Evolutionary conservation across 1,140 invertebrate species (phyloP).

Genomic region (Heliconius hewitsoni): DNA sequence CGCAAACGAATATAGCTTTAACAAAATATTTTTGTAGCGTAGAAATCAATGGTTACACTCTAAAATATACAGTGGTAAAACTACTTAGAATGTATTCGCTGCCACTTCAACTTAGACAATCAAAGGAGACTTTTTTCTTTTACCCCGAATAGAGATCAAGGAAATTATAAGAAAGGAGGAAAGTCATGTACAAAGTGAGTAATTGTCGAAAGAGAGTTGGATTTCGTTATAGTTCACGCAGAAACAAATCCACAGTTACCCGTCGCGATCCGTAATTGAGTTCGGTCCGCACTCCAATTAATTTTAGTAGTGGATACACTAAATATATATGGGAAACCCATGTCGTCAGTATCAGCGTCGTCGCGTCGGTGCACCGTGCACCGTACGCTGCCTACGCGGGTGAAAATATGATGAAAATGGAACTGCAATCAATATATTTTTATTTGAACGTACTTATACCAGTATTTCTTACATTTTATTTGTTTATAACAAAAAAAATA

Average conservation of each 20-base stretch:
- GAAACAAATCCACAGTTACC: slow-evolving; percentile 49
- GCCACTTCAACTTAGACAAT: slow-evolving; percentile 25
- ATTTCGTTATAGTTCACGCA: slow-evolving; percentile 44
- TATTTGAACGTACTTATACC: background rate
- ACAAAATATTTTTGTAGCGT: background rate
- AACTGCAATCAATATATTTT: slow-evolving; percentile 23
- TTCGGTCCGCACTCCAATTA: slow-evolving; percentile 54
- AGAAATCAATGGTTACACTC: slow-evolving; percentile 17
- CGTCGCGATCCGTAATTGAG: slow-evolving; percentile 51
- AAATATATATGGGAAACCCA: slow-evolving; percentile 37
- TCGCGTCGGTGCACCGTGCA: slow-evolving; percentile 14
- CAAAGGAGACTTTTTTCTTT: slow-evolving; percentile 18
- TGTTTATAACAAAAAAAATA: no score
- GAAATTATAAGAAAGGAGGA: background rate
- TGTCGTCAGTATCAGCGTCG: slow-evolving; percentile 26
- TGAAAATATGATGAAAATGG: slow-evolving; percentile 27
- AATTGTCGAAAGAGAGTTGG: slow-evolving; percentile 50
- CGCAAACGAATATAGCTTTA: no score
- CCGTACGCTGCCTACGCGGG: background rate
- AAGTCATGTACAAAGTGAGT: slow-evolving; percentile 29
- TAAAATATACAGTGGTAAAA: background rate
- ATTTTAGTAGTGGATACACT: slow-evolving; percentile 45
- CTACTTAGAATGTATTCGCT: slow-evolving; percentile 20
- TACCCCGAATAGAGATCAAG: slow-evolving; percentile 15
- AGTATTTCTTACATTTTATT: no score